Conservation (phyloP, 2,888 invertebrate species). For the Hydrotaea diabolus region DNA sequence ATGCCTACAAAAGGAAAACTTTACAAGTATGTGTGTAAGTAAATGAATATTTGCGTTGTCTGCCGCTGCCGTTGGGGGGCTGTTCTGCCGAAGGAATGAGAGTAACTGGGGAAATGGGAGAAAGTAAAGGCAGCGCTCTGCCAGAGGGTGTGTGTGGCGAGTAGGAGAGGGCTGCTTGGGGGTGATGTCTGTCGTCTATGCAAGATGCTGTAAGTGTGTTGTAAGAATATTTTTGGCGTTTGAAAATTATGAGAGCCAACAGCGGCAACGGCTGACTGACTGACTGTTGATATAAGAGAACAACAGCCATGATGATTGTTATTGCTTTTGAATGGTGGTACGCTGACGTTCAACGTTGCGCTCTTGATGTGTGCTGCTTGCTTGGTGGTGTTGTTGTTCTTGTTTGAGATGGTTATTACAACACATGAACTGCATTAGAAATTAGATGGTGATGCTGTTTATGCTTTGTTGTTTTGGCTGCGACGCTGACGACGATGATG, state of each 20-base stretch:
- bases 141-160: background rate
- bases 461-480: constrained; percentile 43
- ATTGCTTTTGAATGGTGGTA: constrained; percentile 1
- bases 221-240: constrained; percentile 20
- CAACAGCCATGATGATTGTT: background rate
- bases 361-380: constrained; percentile 1
- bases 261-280: constrained; percentile 6
- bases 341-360: background rate
- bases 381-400: constrained; percentile 5
- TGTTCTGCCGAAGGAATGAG: background rate
- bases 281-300: constrained; percentile 33
- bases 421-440: constrained; percentile 31
- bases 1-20: constrained; percentile 29
- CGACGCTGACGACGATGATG: constrained; percentile 58
- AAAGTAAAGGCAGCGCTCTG: constrained; percentile 3
- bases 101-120: background rate
- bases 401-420: background rate
- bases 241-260: constrained; percentile 37
- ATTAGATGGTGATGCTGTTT: constrained; percentile 15
- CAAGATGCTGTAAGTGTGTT: constrained; percentile 21
- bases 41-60: background rate
- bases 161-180: background rate
- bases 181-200: background rate
- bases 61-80: background rate
- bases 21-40: constrained; percentile 9